Evolutionary conservation across 2,797 vertebrate genomes (phyloP).

Genomic region (Aplochiton taeniatus): DNA sequence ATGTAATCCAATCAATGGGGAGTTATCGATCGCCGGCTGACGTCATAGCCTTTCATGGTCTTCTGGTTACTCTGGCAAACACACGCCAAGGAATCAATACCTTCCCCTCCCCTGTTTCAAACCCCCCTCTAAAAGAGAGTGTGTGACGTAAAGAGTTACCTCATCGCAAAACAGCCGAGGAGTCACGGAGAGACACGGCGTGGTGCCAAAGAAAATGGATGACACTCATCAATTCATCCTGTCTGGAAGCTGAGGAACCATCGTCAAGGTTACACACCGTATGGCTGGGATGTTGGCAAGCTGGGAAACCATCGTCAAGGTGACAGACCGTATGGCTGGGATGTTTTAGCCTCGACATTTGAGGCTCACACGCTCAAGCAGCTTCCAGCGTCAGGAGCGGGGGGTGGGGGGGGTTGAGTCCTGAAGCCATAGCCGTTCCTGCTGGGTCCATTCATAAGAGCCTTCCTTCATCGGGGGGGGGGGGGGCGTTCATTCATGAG

Average conservation of each 20-base stretch:
- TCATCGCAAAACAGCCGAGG: conserved; percentile 22
- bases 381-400: too few relatives aligned
- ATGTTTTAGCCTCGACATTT: too few relatives aligned
- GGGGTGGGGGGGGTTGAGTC: too few relatives aligned
- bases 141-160: conserved; percentile 29
- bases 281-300: too few relatives aligned
- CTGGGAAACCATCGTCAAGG: too few relatives aligned
- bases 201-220: not conserved
- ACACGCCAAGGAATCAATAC: too few relatives aligned
- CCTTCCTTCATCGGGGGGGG: conserved; percentile 47
- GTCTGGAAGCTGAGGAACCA: too few relatives aligned
- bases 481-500: conserved; percentile 56
- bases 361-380: too few relatives aligned
- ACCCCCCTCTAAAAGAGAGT: not conserved
- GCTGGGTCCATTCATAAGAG: not conserved
- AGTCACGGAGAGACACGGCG: conserved; percentile 1
- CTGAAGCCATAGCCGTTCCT: too few relatives aligned
- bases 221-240: not conserved
- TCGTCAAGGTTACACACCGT: too few relatives aligned
- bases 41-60: not conserved
- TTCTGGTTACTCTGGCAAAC: not conserved
- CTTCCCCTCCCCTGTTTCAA: too few relatives aligned
- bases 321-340: too few relatives aligned
- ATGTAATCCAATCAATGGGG: conserved; percentile 65
- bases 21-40: conserved; percentile 57